These are phyloP conservation scores for Eciton burchellii DNA, from an alignment of 1,140 invertebrate genomes.

Conservation along the genomic window DNA sequence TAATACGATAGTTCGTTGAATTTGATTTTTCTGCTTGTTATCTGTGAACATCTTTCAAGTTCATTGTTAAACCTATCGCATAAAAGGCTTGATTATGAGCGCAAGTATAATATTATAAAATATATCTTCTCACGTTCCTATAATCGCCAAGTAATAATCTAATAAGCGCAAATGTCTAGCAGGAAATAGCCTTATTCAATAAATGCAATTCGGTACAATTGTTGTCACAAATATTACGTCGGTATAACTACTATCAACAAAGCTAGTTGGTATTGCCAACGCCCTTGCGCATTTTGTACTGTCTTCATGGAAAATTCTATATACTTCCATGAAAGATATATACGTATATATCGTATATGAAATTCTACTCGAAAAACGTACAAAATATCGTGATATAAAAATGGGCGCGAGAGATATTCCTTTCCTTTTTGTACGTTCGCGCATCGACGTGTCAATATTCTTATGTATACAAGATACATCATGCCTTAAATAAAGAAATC, in stretches of 20 bases:
- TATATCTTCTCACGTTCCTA: not conserved
- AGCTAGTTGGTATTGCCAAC: not conserved
- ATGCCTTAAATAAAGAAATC: constrained; percentile 29
- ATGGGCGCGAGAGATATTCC: not conserved
- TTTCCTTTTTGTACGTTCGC: not conserved
- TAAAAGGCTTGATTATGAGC: not conserved
- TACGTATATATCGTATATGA: not conserved
- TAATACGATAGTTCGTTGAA: constrained; percentile 2
- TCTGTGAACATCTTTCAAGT: not conserved
- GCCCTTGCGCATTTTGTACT: constrained; percentile 30
- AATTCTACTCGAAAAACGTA: constrained; percentile 16
- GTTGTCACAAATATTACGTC: constrained; percentile 9
- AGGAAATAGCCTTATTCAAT: not conserved
- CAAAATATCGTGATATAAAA: constrained; percentile 39
- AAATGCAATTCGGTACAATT: constrained; percentile 14
- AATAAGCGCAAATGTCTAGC: not conserved
- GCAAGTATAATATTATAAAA: not conserved
- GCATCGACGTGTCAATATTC: no score
- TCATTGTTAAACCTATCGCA: not conserved
- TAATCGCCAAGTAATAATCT: constrained; percentile 22
- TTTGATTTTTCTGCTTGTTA: not conserved
- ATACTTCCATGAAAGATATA: not conserved
- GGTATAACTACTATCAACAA: not conserved
- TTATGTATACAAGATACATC: not conserved
- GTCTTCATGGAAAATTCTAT: not conserved